Evolutionary conservation across 2,888 invertebrate species (phyloP), one percentile per base, ranked within the genome.

Genomic region (Diarsia mendica): DNA sequence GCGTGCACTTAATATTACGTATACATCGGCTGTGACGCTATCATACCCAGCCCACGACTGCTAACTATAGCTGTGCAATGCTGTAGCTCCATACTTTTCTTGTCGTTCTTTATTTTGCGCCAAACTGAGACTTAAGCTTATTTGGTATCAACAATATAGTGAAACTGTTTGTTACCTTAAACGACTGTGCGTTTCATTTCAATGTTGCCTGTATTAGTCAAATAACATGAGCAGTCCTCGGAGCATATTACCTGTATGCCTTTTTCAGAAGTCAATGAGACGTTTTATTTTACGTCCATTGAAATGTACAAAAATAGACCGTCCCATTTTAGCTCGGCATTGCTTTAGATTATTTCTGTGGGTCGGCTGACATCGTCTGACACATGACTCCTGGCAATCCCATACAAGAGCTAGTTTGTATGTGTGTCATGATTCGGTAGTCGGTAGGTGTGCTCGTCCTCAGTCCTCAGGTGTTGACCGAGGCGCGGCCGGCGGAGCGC

Each of bases 391-490:
- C 33, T 79, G 48, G 48, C 61, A 80, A 51, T 55, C 23, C 82
- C 77, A 58, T 80, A 67, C 49, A 82, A 85, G 64, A 51, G 48
- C 63, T 81, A 65, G 63, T 77, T 53, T 67, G 73, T 67, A 55
- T 82, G 80, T 84, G 82, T 85, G 82, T 77, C 75, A 83, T 85
- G 86, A 84, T 82, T 83, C 75, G 79, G 85, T 77, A 53, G 82
- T 81, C 77, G 79, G 67, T 85, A 71, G 73, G 65, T 74, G 73
- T 75, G 63, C 53, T 58, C 60, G 63, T 79, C 80, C 85, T 88
- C 89, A 89, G 53, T 79, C 79, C 84, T 88, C 89, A 89, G 89
- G 89, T 91, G 88, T 85, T 83, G 85, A 87, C 88, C 84, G 87
- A 46, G 70, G 84, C 84, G 85, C 39, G 39, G 39, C 39, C 39